Base-by-base conservation (phyloP, 2,113 vertebrate genomes). In the Gambusia holbrooki region DNA sequence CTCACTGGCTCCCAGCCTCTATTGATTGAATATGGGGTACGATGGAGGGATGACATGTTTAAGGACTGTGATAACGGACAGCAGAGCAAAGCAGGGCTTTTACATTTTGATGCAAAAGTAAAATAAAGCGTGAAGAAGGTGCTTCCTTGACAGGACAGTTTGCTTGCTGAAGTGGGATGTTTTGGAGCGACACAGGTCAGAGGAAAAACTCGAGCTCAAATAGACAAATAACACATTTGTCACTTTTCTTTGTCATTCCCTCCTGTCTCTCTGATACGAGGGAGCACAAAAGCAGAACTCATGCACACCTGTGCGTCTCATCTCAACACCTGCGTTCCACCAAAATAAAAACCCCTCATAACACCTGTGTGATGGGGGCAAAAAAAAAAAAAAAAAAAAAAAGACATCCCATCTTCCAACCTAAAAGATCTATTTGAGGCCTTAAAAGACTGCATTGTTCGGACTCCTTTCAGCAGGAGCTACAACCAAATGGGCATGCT, bases 1-100 rank as follows among this genome's bases (percentile, higher is more conserved):
- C 90, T 91, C 89, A 89, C 86, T 91, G 91, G 86, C 88, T 90
- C 89, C 80, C 78, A 86, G 86, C 80, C 74, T 76, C 88, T 89
- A 92, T 92, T 90, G 90, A 92, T 89, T 90, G 83, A 87, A 80
- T 86, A 86, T 65, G 68, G 79, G 83, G 79, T 79, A 65, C 79
- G 64, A 81, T 67, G 58, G 81, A 88, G 74, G 85, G 85, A 85
- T 66, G 82, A 76, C 83, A 84, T 88, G 78, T 88, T 84, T 83
- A 82, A 89, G 79, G 79, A 80, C 82, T 85, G 42, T 66, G 32
- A 78, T 74, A 68, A 73, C 8, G 64, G 77, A 86, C 76, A 79
- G 85, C 77, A 82, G 89, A 84, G 74, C 74, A 72, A 40, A 78
- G 76, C 22, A 58, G 25, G 51, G 51, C 9, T 58, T 89, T 85